These are phyloP conservation scores for Pseudochirops cupreus DNA, from an alignment of 2,797 vertebrate species.

Conservation along the genomic window DNA sequence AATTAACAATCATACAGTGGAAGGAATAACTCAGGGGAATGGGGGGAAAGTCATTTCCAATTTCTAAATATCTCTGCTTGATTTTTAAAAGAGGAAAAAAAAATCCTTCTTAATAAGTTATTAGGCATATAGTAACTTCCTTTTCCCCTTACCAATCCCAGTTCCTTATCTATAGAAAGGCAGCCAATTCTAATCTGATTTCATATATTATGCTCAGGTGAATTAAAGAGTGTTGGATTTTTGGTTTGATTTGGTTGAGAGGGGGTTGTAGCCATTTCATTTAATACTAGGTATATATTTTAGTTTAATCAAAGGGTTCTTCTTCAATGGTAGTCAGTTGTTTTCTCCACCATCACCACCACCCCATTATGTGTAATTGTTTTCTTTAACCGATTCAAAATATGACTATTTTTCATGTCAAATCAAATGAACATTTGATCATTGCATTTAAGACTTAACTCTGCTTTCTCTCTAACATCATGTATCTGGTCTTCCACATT, in stretches of 20 bases:
- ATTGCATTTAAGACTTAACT: conserved; percentile 66
- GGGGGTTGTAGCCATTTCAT: conserved; percentile 82
- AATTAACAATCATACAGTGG: conserved; percentile 59
- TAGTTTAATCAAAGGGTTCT: conserved; percentile 83
- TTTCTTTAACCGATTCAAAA: conserved; percentile 73
- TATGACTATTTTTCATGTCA: conserved; percentile 66
- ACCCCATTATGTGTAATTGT: conserved; percentile 74
- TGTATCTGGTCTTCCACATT: conserved; percentile 48
- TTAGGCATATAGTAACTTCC: conserved; percentile 47
- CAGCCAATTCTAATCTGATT: conserved; percentile 81
- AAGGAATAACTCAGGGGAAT: neutral
- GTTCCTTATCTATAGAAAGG: neutral
- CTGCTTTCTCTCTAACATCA: conserved; percentile 70
- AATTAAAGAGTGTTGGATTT: conserved; percentile 71
- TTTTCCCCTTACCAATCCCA: neutral
- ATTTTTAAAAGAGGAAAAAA: conserved; percentile 79
- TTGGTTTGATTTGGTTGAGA: neutral
- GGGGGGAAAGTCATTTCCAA: conserved; percentile 75
- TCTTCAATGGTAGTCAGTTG: conserved; percentile 75
- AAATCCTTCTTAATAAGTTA: conserved; percentile 68
- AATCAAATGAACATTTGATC: conserved; percentile 69
- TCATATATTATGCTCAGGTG: conserved; percentile 66
- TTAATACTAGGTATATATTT: conserved; percentile 83
- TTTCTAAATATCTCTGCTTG: conserved; percentile 78
- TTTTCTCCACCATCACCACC: conserved; percentile 71